Evolutionary conservation across 2,113 vertebrate species (phyloP).

Genomic region (Meleagris gallopavo): DNA sequence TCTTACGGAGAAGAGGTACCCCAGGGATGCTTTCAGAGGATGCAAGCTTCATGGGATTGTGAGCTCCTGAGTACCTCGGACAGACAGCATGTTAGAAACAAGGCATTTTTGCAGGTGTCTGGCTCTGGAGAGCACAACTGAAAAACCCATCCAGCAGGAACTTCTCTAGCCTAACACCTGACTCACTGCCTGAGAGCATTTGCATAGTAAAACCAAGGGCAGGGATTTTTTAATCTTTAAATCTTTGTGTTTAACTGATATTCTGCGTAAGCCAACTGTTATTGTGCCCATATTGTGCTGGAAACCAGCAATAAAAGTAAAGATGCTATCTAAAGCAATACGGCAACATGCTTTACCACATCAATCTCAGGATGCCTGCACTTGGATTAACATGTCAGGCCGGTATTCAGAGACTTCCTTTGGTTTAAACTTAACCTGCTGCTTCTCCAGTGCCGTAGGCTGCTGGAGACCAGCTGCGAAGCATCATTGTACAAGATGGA

Average conservation of each 20-base stretch:
- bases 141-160: neutral
- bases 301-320: neutral
- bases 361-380: neutral
- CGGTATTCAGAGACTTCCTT: neutral
- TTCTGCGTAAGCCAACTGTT: neutral
- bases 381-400: neutral
- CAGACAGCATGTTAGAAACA: fast-evolving
- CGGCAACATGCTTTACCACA: fast-evolving
- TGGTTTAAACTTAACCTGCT: conserved; percentile 22
- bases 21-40: fast-evolving
- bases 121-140: neutral
- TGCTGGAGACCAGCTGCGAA: conserved; percentile 41
- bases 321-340: neutral
- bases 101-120: neutral
- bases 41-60: fast-evolving
- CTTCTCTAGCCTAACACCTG: neutral
- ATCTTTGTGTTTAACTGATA: neutral
- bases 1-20: fast-evolving
- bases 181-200: neutral
- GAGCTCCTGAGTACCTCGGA: neutral
- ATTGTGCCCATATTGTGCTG: neutral
- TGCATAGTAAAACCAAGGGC: neutral
- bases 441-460: conserved; percentile 39
- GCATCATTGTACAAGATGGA: conserved; percentile 24
- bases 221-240: neutral